phyloP scores from a whole-genome alignment of 2,113 vertebrate species.

The Lanius ludovicianus region DNA sequence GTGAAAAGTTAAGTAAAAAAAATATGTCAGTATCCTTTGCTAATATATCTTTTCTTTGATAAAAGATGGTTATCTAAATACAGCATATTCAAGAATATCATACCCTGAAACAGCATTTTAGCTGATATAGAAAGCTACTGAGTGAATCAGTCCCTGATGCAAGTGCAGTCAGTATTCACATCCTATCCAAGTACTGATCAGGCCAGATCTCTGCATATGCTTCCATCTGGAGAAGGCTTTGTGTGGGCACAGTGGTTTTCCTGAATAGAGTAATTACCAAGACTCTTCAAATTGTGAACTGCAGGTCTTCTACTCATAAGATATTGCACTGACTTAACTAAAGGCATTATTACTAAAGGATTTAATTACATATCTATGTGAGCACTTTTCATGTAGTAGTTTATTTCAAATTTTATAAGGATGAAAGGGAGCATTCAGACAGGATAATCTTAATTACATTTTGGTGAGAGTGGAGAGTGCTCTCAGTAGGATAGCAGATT shows the following conservation, averaged over 20 bases:
- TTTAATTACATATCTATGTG: neutral
- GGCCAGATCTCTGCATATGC: neutral
- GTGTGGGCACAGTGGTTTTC: neutral
- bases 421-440: neutral
- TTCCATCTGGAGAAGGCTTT: neutral
- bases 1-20: neutral
- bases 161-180: neutral
- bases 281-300: neutral
- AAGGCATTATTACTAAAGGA: neutral
- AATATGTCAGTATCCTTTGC: neutral
- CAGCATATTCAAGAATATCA: neutral
- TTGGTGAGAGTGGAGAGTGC: neutral
- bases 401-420: neutral
- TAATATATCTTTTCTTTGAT: neutral
- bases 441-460: neutral
- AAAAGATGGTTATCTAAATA: neutral
- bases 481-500: neutral
- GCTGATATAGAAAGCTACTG: neutral
- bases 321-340: neutral
- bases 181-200: neutral
- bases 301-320: neutral
- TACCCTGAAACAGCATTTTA: neutral
- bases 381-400: neutral
- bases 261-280: neutral
- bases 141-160: neutral